Conservation (phyloP, 1,140 invertebrate species). For the Anastatus disparis region DNA sequence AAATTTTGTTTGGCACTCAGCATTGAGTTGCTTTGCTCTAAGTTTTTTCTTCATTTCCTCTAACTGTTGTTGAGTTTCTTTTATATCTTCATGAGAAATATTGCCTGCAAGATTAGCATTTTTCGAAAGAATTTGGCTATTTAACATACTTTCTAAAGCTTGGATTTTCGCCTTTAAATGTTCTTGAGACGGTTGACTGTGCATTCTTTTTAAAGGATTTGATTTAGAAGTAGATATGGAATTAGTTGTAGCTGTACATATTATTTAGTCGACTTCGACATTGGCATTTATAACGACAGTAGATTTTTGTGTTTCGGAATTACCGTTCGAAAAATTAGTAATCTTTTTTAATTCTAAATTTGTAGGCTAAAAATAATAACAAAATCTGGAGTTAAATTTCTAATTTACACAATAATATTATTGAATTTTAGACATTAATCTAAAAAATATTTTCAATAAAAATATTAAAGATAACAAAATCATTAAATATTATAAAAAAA, state of each 20-base stretch:
- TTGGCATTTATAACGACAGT: no score
- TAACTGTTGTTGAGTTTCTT: conserved; percentile 4
- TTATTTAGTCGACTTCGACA: no score
- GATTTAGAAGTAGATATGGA: background rate
- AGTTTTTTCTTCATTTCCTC: background rate
- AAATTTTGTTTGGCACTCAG: conserved; percentile 6
- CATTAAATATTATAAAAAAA: no score
- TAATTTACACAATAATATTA: no score
- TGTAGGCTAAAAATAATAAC: no score
- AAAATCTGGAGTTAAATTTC: no score
- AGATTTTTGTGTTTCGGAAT: no score
- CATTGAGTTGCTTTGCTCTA: background rate
- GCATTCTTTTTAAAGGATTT: background rate
- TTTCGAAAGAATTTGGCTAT: no score
- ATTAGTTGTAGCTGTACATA: no score
- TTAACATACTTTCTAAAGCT: conserved; percentile 21
- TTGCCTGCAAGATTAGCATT: background rate
- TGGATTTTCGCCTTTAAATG: conserved; percentile 13
- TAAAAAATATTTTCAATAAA: background rate
- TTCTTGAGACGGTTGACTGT: background rate
- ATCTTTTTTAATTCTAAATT: background rate
- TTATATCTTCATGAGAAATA: background rate
- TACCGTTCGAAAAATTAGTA: background rate
- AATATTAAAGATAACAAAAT: background rate
- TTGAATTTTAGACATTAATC: no score